Evolutionary conservation across 2,797 vertebrate genomes (phyloP).

Genomic region (Syngnathus rostellatus): DNA sequence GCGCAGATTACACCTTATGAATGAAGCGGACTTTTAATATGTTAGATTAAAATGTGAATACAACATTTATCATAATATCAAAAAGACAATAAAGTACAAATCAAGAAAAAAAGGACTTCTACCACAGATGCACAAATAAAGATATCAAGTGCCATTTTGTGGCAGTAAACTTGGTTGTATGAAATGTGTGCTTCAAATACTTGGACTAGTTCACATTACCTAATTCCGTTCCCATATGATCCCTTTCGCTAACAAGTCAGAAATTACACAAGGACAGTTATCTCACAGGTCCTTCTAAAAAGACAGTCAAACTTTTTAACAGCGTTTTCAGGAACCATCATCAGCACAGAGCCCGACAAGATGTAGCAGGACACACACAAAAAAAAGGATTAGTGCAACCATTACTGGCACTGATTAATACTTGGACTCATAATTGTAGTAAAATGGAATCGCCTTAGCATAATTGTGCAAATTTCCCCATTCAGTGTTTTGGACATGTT

Average conservation of each 20-base stretch:
- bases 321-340: background rate
- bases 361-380: background rate
- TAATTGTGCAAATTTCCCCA: background rate
- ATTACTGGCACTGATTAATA: background rate
- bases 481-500: background rate
- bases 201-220: background rate
- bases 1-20: background rate
- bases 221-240: background rate
- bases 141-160: background rate
- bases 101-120: constrained; percentile 2
- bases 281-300: background rate
- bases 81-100: background rate
- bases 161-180: background rate
- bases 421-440: background rate
- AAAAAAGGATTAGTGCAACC: background rate
- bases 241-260: background rate
- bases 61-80: background rate
- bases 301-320: background rate
- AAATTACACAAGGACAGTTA: background rate
- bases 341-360: background rate
- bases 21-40: background rate
- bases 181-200: background rate
- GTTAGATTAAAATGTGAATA: background rate
- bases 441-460: background rate
- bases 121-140: background rate